A percentile compares a stretch with the other conserved stretches of the same genome.
These are phyloP conservation scores for Pitta sordida DNA, from an alignment of 2,113 vertebrate species.

Conservation along the genomic window DNA sequence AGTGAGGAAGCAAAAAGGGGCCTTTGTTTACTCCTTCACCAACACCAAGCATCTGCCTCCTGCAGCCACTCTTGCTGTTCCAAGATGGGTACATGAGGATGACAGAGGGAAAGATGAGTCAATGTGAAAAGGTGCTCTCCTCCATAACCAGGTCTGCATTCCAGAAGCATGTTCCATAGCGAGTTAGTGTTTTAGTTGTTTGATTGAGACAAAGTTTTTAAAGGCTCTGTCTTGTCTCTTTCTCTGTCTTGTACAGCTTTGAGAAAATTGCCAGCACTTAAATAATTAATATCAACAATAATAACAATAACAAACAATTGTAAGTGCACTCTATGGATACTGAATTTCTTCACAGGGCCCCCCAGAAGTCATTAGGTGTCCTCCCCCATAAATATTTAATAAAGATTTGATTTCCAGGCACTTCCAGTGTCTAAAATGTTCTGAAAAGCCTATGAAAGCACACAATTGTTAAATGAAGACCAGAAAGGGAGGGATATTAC, in stretches of 20 bases:
- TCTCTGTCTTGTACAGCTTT: constrained; percentile 23
- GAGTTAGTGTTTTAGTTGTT: background rate
- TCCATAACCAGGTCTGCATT: background rate
- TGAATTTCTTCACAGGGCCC: constrained; percentile 14
- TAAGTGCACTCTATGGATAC: constrained; percentile 39
- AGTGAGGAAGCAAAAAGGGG: background rate
- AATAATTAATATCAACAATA: constrained; percentile 40
- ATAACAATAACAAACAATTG: background rate
- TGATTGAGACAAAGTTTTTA: background rate
- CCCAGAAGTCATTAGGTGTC: constrained; percentile 49
- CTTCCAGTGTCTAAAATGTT: constrained; percentile 21
- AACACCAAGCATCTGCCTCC: background rate
- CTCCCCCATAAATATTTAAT: constrained; percentile 37
- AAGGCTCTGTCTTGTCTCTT: background rate
- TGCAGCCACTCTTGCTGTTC: background rate
- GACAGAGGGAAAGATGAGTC: background rate
- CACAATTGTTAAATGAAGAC: background rate
- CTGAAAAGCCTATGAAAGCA: constrained; percentile 36
- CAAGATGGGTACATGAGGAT: background rate
- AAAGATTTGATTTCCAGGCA: constrained; percentile 54
- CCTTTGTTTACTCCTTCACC: background rate
- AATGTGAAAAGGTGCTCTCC: background rate
- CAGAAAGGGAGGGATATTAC: constrained; percentile 13
- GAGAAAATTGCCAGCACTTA: background rate
- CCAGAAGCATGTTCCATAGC: background rate